Base-by-base conservation (phyloP, 1,140 invertebrate species). In the Magallana gigas region DNA sequence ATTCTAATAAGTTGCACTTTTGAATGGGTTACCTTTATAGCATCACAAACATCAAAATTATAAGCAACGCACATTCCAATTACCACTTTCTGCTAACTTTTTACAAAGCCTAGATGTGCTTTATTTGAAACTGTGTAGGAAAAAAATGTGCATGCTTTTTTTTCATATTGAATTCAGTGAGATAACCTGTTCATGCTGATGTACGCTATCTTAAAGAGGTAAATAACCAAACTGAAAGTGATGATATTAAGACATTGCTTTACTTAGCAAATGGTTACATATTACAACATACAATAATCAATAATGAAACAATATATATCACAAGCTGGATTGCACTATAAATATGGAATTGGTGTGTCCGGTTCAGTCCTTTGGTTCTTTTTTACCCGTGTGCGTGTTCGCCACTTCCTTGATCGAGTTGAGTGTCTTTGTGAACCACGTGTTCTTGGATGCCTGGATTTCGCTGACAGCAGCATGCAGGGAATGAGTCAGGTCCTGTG, bases 381-480 rank as follows among this genome's bases (percentile, higher is more conserved):
- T 93, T 58, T 89, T 90, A 36, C 90, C 90, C 60, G 91, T 93
- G 85, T 92, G 92, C 36, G 88, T 91, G 57, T 89, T 90, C 8
- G 93, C 91, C 18, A 91, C 97, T 92, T 97, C 97, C 93, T 96
- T 96, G 83, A 97, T 96, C 3, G 96, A 96, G 71, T 95, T 96
- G 89, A 98, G 95, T 0, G 98, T 98, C 95, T 98, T 98, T 82
- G 97, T 97, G 14, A 98, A 96, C 98, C 98, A 99, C 1, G 97
- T 97, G 87, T 95, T 96, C 94, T 96, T 96, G 0, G 97, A 96
- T 1, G 96, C 96, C 93, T 97, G 97, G 81, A 98, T 95, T 94
- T 99, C 98, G 57, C 96, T 96, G 57, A 98, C 95, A 0, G 97
- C 97, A 0, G 97, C 96, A 92, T 97, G 97, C 76, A 99, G 95